Percentiles rank a stretch among this genome's conserved stretches.
Conservation (phyloP, 2,797 vertebrate species). For the Gymnoscopelus braueri region DNA sequence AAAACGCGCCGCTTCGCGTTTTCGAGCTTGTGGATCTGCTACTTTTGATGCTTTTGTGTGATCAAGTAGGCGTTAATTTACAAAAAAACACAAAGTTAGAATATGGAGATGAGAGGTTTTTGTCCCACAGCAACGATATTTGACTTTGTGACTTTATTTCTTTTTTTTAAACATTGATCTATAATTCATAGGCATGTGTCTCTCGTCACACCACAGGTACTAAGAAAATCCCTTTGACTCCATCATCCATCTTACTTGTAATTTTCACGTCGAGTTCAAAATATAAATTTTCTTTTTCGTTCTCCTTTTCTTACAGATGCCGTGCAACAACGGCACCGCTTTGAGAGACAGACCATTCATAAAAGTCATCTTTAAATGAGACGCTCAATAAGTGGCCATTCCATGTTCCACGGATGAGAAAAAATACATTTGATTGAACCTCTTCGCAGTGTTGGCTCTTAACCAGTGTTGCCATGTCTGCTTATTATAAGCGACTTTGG, state of each 20-base stretch:
- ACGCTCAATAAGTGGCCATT: not conserved
- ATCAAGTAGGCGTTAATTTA: too few relatives aligned
- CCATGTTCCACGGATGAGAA: not conserved
- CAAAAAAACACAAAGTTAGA: too few relatives aligned
- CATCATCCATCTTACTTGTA: conserved; percentile 26
- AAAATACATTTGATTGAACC: conserved; percentile 1
- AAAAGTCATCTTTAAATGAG: not conserved
- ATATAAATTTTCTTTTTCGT: not conserved
- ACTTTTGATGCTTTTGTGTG: too few relatives aligned
- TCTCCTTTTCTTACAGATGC: conserved; percentile 22
- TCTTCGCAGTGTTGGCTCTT: not conserved
- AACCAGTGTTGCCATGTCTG: too few relatives aligned
- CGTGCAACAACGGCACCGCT: not conserved
- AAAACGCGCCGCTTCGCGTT: too few relatives aligned
- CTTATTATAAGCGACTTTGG: too few relatives aligned
- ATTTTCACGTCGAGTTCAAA: conserved; percentile 24
- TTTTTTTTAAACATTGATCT: conserved; percentile 5
- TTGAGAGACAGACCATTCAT: not conserved
- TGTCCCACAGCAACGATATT: not conserved
- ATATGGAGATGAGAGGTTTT: too few relatives aligned
- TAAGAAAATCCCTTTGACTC: conserved; percentile 29
- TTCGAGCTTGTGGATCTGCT: too few relatives aligned
- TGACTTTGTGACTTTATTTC: conserved; percentile 7
- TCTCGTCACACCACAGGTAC: conserved; percentile 30
- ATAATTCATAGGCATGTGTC: conserved; percentile 36